A percentile compares a stretch with the other conserved stretches of the same genome.
phyloP scores from a whole-genome alignment of 2,888 invertebrate genomes.

The Archips crataeganus region DNA sequence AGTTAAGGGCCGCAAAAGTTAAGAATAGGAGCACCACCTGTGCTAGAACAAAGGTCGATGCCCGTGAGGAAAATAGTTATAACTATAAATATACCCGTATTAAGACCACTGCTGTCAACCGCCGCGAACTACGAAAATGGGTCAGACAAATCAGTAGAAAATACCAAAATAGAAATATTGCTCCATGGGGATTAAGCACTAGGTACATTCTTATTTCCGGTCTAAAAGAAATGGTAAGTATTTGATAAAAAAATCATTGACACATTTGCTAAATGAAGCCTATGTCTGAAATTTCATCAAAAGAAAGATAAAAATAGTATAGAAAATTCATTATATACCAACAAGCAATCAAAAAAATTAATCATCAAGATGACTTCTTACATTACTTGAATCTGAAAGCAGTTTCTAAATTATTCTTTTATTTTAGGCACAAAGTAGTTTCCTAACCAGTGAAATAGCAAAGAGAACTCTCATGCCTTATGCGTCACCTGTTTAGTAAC shows the following conservation, averaged over 20 bases:
- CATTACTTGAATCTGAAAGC: background rate
- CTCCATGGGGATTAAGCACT: background rate
- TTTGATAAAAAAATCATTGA: no score
- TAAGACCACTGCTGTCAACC: conserved; percentile 6
- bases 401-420: conserved; percentile 18
- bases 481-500: conserved; percentile 17
- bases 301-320: no score
- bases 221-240: background rate
- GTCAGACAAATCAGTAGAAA: background rate
- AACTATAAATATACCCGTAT: conserved; percentile 11
- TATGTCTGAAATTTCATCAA: no score
- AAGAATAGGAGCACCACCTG: conserved; percentile 9
- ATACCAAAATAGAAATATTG: background rate
- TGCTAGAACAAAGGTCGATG: conserved; percentile 27
- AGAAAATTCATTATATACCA: no score
- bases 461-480: conserved; percentile 17
- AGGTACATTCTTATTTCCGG: background rate
- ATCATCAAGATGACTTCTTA: background rate
- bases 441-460: conserved; percentile 14
- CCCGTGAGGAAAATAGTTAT: conserved; percentile 7
- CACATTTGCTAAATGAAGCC: no score
- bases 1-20: background rate
- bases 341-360: no score
- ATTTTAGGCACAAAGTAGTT: conserved; percentile 11
- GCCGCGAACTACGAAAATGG: conserved; percentile 4